These are phyloP conservation scores for Drosophila sordidula DNA, from an alignment of 2,888 invertebrate species.

Conservation along the genomic window DNA sequence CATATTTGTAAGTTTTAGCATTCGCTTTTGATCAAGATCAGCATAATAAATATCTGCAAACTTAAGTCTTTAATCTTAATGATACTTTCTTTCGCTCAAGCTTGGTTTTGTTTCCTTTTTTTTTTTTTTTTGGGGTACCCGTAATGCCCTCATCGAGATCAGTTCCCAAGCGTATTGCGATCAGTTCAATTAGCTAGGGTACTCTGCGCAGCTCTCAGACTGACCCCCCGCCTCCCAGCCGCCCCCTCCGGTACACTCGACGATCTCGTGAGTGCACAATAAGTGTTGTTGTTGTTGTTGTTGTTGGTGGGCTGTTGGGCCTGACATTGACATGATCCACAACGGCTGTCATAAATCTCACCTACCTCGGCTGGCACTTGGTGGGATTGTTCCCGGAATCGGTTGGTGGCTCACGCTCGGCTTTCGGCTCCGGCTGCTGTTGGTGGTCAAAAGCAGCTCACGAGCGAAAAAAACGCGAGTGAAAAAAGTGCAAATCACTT, in stretches of 20 bases:
- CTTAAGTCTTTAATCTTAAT: not conserved
- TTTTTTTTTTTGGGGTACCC: not conserved
- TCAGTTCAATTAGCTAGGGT: constrained; percentile 59
- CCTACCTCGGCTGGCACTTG: constrained; percentile 53
- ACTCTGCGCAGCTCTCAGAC: constrained; percentile 3
- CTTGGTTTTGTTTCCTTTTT: no score
- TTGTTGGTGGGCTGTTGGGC: constrained; percentile 2
- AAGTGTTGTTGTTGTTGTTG: constrained; percentile 6
- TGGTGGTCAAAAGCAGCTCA: constrained; percentile 67
- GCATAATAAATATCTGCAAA: not conserved
- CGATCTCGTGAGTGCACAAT: not conserved
- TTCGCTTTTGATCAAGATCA: no score
- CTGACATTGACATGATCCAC: constrained; percentile 71
- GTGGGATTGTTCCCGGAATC: constrained; percentile 72
- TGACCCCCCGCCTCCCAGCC: no score
- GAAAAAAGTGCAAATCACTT: constrained; percentile 74
- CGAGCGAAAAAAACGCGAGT: not conserved
- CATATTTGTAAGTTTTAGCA: no score
- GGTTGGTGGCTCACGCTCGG: constrained; percentile 19
- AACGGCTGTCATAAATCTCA: constrained; percentile 74
- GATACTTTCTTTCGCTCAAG: not conserved
- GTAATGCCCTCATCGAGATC: constrained; percentile 28
- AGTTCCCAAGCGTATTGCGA: constrained; percentile 21
- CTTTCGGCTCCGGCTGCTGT: constrained; percentile 17
- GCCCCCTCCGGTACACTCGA: not conserved